Evolutionary conservation across 2,797 vertebrate species (phyloP).

Genomic region (Takifugu rubripes): DNA sequence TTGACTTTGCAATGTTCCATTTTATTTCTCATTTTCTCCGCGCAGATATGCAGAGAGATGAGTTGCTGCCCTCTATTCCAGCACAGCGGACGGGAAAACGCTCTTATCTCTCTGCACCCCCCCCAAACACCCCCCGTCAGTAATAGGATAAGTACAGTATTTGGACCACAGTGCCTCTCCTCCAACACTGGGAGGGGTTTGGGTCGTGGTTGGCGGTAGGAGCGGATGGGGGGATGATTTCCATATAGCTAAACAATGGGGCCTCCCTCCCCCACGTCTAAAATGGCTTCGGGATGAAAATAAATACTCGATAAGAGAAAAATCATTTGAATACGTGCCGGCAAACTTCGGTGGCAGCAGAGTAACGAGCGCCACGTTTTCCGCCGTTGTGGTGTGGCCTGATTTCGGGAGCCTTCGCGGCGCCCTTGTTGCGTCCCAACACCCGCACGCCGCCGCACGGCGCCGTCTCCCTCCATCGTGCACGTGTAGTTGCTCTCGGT

Average conservation of each 20-base stretch:
- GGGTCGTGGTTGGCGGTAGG: background rate
- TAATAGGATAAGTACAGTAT: slow-evolving; percentile 82
- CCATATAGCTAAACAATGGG: slow-evolving; percentile 72
- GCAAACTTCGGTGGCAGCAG: background rate
- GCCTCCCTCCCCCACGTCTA: slow-evolving; percentile 52
- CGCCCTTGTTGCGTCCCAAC: slow-evolving; percentile 62
- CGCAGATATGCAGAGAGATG: slow-evolving; percentile 66
- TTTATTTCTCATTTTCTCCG: slow-evolving; percentile 68
- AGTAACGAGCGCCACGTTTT: background rate
- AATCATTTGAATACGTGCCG: background rate
- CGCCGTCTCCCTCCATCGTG: slow-evolving; percentile 63
- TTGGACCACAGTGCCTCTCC: slow-evolving; percentile 77
- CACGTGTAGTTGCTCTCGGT: slow-evolving; percentile 64
- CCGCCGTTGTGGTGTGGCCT: slow-evolving; percentile 42
- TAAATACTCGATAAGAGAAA: slow-evolving; percentile 26
- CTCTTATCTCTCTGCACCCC: slow-evolving; percentile 70
- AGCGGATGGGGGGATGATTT: slow-evolving; percentile 31
- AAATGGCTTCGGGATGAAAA: slow-evolving; percentile 49
- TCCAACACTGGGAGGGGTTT: slow-evolving; percentile 54
- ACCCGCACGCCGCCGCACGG: slow-evolving; percentile 49
- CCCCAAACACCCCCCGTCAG: slow-evolving; percentile 53
- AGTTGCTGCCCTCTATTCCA: slow-evolving; percentile 73
- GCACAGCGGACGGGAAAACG: slow-evolving; percentile 63
- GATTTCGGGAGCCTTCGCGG: slow-evolving; percentile 63
- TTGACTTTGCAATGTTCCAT: slow-evolving; percentile 55